Conservation (phyloP, 2,113 vertebrate species). For the Pseudonaja textilis region DNA sequence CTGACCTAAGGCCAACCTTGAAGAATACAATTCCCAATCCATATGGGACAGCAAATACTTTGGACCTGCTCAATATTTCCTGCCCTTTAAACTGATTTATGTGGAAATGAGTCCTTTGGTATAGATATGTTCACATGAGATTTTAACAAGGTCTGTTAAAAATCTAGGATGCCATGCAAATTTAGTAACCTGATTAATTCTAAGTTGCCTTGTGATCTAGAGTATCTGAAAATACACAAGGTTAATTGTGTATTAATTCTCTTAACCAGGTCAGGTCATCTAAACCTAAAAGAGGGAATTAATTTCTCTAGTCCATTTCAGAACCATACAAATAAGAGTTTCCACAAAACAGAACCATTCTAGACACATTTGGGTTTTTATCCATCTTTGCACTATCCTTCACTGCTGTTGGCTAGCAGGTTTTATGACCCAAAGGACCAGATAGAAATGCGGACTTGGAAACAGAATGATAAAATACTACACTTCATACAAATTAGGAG, state of each 20-base stretch:
- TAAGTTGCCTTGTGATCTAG: neutral
- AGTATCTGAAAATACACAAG: neutral
- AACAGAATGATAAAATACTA: neutral
- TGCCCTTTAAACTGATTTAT: neutral
- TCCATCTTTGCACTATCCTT: neutral
- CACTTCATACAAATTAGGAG: neutral
- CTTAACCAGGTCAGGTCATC: neutral
- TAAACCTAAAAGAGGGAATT: neutral
- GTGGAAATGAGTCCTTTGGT: neutral
- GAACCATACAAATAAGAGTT: neutral
- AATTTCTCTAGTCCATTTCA: neutral
- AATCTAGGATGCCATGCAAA: neutral
- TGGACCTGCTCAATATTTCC: neutral
- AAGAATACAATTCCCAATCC: neutral
- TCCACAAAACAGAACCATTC: neutral
- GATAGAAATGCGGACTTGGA: neutral
- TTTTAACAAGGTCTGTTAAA: neutral
- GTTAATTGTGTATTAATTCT: neutral
- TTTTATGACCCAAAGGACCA: neutral
- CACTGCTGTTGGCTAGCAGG: neutral
- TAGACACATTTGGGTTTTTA: neutral
- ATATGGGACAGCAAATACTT: neutral
- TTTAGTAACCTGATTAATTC: neutral
- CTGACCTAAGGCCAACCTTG: neutral
- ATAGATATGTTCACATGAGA: neutral